phyloP scores from a whole-genome alignment of 2,797 vertebrate species.

The Galagoides demidoff region DNA sequence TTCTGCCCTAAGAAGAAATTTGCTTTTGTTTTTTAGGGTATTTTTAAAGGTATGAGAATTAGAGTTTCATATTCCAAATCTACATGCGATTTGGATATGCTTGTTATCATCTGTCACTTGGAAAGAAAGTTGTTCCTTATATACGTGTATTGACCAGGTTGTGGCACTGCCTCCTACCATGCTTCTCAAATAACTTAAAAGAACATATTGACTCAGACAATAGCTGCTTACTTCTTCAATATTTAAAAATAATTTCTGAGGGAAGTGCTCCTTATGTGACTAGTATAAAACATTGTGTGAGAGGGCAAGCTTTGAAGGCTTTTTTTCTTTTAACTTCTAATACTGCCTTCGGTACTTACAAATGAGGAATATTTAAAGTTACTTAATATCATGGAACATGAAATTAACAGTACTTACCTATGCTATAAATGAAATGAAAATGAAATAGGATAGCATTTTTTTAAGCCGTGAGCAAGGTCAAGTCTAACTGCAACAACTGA shows the following conservation, averaged over 20 bases:
- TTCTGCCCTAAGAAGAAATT: neutral
- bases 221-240: conserved; percentile 2
- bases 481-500: no score
- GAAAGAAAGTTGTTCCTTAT: conserved; percentile 33
- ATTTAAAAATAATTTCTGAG: neutral
- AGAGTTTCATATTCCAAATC: neutral
- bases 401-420: neutral
- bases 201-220: neutral
- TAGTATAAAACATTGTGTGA: neutral
- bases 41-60: conserved; percentile 10
- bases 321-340: neutral
- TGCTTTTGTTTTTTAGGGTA: neutral
- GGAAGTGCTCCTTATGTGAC: neutral
- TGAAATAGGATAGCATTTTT: neutral
- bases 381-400: neutral
- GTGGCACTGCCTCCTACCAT: neutral
- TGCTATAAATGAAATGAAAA: neutral
- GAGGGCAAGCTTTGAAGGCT: neutral
- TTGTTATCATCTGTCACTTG: neutral
- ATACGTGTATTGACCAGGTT: neutral
- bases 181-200: conserved; percentile 38
- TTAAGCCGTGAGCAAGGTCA: neutral
- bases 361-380: neutral
- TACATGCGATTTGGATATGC: neutral
- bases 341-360: neutral